Conservation (phyloP, 2,888 invertebrate species). For the Toxonevra muliebris region DNA sequence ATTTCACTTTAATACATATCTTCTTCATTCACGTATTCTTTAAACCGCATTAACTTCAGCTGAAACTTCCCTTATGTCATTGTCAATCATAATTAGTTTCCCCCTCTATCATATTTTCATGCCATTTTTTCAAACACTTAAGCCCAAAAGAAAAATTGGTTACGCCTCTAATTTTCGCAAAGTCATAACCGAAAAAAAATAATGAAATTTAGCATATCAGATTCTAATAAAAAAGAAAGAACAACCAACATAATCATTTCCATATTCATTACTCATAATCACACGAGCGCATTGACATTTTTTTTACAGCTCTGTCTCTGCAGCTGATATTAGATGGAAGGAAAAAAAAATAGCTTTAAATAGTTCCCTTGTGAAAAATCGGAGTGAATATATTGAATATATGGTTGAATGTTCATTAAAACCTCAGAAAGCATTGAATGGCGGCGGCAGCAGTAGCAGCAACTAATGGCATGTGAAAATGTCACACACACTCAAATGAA, state of each 20-base stretch:
- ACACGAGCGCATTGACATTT: not conserved
- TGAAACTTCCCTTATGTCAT: slow-evolving; percentile 37
- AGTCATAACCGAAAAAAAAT: not conserved
- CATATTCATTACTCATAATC: slow-evolving; percentile 35
- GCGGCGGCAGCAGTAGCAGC: too few relatives aligned
- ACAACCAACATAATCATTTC: slow-evolving; percentile 23
- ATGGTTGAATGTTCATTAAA: too few relatives aligned
- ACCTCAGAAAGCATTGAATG: too few relatives aligned
- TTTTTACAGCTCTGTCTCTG: not conserved
- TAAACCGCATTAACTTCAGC: not conserved
- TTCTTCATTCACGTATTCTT: not conserved
- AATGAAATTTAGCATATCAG: not conserved
- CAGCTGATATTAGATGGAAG: too few relatives aligned
- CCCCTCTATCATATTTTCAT: not conserved
- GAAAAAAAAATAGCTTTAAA: too few relatives aligned
- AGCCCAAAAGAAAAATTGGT: not conserved
- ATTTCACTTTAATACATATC: too few relatives aligned
- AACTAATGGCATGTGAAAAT: not conserved
- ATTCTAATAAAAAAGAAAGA: not conserved
- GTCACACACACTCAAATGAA: slow-evolving; percentile 7
- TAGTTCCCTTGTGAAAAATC: too few relatives aligned
- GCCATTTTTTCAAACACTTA: not conserved
- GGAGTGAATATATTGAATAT: too few relatives aligned
- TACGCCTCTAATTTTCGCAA: slow-evolving; percentile 3
- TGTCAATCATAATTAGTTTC: slow-evolving; percentile 62